Percentiles rank a stretch among this genome's conserved stretches.
Evolutionary conservation across 2,888 invertebrate species (phyloP).

Genomic region (Drepanosiphum platanoidis): DNA sequence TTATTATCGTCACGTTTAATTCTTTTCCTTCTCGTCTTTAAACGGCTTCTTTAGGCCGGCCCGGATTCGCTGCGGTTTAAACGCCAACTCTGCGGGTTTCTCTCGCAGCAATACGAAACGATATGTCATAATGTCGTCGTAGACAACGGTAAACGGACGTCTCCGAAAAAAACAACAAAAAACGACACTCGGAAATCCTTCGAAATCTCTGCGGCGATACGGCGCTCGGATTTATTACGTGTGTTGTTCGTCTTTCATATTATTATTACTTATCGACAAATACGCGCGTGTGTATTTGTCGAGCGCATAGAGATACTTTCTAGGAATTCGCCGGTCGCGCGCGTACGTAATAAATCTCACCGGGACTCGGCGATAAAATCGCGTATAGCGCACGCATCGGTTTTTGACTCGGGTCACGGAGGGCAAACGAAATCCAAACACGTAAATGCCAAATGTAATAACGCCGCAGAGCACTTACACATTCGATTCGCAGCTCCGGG

Average conservation of each 20-base stretch:
- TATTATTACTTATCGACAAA: too few species aligned
- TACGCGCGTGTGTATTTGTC: neutral
- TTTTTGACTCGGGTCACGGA: constrained; percentile 38
- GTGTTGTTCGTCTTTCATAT: too few species aligned
- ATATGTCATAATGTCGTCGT: too few species aligned
- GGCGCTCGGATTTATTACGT: too few species aligned
- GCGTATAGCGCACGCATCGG: constrained; percentile 12
- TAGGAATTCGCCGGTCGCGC: neutral
- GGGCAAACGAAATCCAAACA: constrained; percentile 31
- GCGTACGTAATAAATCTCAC: constrained; percentile 27
- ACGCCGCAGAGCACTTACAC: constrained; percentile 5
- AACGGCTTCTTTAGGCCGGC: neutral
- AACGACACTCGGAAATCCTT: too few species aligned
- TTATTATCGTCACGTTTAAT: neutral
- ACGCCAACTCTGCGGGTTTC: too few species aligned
- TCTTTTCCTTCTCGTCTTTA: neutral
- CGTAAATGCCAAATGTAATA: constrained; percentile 43
- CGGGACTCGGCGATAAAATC: constrained; percentile 10
- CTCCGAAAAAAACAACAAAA: too few species aligned
- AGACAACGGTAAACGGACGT: too few species aligned
- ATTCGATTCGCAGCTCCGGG: neutral
- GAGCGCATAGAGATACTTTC: neutral
- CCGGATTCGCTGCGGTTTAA: neutral
- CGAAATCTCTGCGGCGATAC: neutral
- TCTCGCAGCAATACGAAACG: too few species aligned